Evolutionary conservation across 2,888 invertebrate genomes (phyloP), one percentile per base, ranked within the genome.

Genomic region (Seira musarum): DNA sequence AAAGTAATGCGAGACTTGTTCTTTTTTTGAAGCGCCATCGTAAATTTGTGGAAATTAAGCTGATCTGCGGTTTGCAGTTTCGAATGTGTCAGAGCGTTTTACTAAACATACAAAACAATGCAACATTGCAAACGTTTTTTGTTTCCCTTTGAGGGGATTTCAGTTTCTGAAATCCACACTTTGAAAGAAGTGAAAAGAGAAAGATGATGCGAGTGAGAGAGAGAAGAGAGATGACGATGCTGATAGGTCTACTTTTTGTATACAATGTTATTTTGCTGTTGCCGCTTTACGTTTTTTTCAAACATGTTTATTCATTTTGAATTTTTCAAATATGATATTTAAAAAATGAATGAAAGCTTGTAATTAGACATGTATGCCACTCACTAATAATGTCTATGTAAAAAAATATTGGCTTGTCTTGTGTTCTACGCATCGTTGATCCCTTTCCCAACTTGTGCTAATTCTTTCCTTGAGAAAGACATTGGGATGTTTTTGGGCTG

Each of bases 11-110:
- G 60, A 60, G 21, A 15, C 60, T 21, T 60, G 60, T 60, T 60
- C 21, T 21, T n/a, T 10, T 19, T 49, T 21, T 22, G 60, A 60
- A 19, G 60, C 60, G 60, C 19, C 60, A 60, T 60, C 60, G 60
- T 60, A 60, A 78, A 78, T 71, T 66, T 78, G 25, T 78, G 40
- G 64, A 77, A 78, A 78, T 67, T 78, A 78, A 71, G 78, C 66
- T 78, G 66, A 71, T 71, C 61, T 71, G 71, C 53, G 78, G 72
- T 66, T 66, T 35, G 71, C 53, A 49, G 13, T 63, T 66, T 65
- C 21, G 57, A 21, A 60, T 60, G 22, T 60, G 60, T 60, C 60
- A 49, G 60, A 60, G 30, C 13, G 3, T 53, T 60, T 60, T 60
- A 5, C 60, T 60, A 60, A 19, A 49, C 17, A 49, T n/a, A 49